phyloP scores from a whole-genome alignment of 2,113 vertebrate species.

The Macquaria australasica region DNA sequence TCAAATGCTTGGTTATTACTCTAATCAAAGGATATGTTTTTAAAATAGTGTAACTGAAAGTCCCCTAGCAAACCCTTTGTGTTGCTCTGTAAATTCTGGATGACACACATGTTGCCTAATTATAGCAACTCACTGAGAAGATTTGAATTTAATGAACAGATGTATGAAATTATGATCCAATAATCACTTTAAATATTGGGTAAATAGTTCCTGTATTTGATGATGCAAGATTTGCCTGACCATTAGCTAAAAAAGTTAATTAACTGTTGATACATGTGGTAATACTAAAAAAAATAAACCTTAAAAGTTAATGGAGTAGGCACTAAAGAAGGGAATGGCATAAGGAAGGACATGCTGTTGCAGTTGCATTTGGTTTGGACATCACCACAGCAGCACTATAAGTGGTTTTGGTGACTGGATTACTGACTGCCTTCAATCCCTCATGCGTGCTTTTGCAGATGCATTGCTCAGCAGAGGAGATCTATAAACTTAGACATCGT shows the following conservation, averaged over 20 bases:
- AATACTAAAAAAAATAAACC: neutral
- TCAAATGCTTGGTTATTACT: neutral
- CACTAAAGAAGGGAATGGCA: neutral
- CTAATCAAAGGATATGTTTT: neutral
- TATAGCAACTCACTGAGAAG: neutral
- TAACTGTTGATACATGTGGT: neutral
- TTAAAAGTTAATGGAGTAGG: neutral
- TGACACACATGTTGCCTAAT: neutral
- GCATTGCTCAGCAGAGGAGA: neutral
- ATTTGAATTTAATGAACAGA: neutral
- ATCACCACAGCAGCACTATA: neutral
- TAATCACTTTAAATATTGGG: neutral
- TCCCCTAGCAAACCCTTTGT: neutral
- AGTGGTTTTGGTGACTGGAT: constrained; percentile 33
- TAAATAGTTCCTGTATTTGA: neutral
- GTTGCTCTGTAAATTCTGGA: neutral
- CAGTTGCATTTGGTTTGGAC: constrained; percentile 16
- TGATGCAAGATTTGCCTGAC: neutral
- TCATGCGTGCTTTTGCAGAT: constrained; percentile 15
- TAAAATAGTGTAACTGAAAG: neutral
- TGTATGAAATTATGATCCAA: constrained; percentile 3
- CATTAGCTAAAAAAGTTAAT: neutral
- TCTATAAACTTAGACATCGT: neutral
- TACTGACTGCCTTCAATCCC: constrained; percentile 31
- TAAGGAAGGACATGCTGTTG: neutral